Percentiles rank a stretch among this genome's conserved stretches.
These are phyloP conservation scores for Tethya wilhelma DNA, from an alignment of 37 sponge, comb jelly and placozoan species.

Conservation along the genomic window DNA sequence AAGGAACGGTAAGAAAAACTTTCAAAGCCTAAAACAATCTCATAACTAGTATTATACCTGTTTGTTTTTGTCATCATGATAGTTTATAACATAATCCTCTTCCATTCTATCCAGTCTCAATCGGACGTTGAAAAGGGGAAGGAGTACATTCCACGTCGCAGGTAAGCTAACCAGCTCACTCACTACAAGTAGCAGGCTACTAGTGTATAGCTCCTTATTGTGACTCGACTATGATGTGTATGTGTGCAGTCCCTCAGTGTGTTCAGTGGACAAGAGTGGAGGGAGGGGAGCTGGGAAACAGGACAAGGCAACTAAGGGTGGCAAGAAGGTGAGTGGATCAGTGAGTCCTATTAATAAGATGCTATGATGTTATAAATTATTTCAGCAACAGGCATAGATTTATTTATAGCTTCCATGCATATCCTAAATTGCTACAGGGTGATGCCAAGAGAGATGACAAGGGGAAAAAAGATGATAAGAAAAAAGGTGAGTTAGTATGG, in stretches of 20 bases:
- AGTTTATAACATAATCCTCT: too few relatives aligned
- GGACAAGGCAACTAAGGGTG: neutral
- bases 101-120: too few relatives aligned
- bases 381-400: neutral
- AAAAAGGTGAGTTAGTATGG: neutral
- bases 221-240: neutral
- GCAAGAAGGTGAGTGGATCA: neutral
- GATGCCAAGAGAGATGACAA: conserved; percentile 32
- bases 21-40: neutral
- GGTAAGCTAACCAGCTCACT: too few relatives aligned
- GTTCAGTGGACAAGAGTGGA: neutral
- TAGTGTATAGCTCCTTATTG: too few relatives aligned
- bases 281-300: neutral
- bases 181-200: too few relatives aligned
- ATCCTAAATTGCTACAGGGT: neutral
- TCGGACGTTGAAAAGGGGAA: too few relatives aligned
- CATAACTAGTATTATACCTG: neutral
- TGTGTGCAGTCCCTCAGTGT: too few relatives aligned
- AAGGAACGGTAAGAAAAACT: conserved; percentile 10
- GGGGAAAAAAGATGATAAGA: conserved; percentile 11
- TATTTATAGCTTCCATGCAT: neutral
- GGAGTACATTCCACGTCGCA: too few relatives aligned
- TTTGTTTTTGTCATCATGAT: too few relatives aligned
- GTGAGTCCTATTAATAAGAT: neutral
- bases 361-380: neutral